phyloP scores from a whole-genome alignment of 2,797 vertebrate species.

The Steatocranus sp. region DNA sequence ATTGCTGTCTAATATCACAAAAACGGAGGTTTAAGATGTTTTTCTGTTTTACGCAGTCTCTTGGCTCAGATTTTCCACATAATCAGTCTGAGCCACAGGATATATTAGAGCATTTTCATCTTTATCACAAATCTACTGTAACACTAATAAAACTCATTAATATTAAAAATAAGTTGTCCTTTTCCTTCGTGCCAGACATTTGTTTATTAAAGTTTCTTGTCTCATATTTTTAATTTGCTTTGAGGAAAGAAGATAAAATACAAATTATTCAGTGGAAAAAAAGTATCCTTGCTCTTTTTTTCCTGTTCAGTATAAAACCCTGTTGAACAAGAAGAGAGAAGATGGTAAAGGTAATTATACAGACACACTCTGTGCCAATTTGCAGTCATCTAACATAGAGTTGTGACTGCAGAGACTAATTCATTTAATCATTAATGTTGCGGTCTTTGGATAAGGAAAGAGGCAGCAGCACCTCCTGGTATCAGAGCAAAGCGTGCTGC shows the following conservation, averaged over 20 bases:
- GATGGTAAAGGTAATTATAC: not conserved
- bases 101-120: not conserved
- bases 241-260: not conserved
- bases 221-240: conserved; percentile 1
- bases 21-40: not conserved
- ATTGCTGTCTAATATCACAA: not conserved
- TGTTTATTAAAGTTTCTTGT: not conserved
- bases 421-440: not conserved
- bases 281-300: not conserved
- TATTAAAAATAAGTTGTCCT: not conserved
- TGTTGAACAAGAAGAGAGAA: not conserved
- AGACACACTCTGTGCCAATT: not conserved
- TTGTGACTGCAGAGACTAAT: not conserved
- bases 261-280: not conserved
- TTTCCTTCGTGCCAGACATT: not conserved
- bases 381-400: not conserved
- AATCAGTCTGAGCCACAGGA: not conserved
- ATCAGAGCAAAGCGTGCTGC: not conserved
- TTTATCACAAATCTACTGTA: not conserved
- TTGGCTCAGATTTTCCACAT: not conserved
- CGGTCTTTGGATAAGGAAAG: not conserved
- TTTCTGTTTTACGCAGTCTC: not conserved
- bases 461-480: not conserved
- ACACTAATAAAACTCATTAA: conserved; percentile 1
- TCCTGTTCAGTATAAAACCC: not conserved